Evolutionary conservation across 2,888 invertebrate genomes (phyloP).

Genomic region (Euplexia lucipara): DNA sequence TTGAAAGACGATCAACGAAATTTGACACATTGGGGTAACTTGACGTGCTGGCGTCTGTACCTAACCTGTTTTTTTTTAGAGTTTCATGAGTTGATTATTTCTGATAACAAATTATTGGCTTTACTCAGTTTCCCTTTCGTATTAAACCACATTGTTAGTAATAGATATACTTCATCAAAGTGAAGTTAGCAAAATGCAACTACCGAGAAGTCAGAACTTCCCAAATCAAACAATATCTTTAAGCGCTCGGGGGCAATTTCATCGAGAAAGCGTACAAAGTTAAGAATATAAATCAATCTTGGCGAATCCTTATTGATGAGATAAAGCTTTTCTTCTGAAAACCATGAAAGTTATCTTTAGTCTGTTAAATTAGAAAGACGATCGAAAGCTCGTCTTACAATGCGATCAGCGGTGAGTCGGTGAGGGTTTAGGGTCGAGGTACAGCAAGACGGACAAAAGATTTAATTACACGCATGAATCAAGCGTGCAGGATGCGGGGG

Average conservation of each 20-base stretch:
- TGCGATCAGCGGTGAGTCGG: constrained; percentile 76
- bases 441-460: constrained; percentile 86
- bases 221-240: constrained; percentile 40
- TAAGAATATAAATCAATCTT: constrained; percentile 75
- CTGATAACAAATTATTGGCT: too few relatives aligned
- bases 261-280: constrained; percentile 42
- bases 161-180: constrained; percentile 21
- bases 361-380: constrained; percentile 81
- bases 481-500: constrained; percentile 78
- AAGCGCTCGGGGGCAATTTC: constrained; percentile 36
- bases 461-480: constrained; percentile 91
- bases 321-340: constrained; percentile 73
- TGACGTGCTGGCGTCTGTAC: too few relatives aligned
- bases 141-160: constrained; percentile 13
- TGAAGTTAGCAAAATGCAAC: constrained; percentile 33
- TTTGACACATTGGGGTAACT: too few relatives aligned
- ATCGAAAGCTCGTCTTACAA: constrained; percentile 80
- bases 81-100: too few relatives aligned
- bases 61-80: too few relatives aligned
- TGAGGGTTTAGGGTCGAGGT: constrained; percentile 76
- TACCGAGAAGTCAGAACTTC: constrained; percentile 27
- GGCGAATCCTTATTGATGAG: constrained; percentile 81
- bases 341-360: constrained; percentile 68
- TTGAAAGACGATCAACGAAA: too few relatives aligned
- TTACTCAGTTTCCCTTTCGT: too few relatives aligned